Evolutionary conservation across 2,113 vertebrate species (phyloP).

Genomic region (Mirza zaza): DNA sequence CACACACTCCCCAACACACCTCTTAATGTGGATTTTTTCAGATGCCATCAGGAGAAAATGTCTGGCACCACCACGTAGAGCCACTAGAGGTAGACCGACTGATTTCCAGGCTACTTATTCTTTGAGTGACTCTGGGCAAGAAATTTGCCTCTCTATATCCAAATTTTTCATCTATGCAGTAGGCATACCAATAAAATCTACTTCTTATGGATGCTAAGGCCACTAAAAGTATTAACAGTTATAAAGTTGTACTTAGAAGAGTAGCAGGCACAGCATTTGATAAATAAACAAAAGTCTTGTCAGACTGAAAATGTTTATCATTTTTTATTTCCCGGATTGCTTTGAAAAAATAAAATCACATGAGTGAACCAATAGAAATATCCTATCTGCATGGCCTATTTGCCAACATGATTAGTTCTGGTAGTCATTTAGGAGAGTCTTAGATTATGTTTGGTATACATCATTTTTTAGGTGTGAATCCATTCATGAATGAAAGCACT

Average conservation of each 20-base stretch:
- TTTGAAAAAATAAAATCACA: background rate
- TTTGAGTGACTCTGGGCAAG: background rate
- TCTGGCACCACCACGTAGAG: background rate
- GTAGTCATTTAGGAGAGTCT: background rate
- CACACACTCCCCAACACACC: background rate
- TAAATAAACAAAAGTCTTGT: background rate
- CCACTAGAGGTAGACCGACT: background rate
- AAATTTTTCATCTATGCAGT: background rate
- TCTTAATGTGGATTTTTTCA: background rate
- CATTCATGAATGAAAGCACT: background rate
- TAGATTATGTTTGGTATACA: no score
- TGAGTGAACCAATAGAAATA: background rate
- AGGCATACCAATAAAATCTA: background rate
- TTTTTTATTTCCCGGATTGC: background rate
- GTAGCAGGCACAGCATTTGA: background rate
- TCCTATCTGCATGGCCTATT: background rate
- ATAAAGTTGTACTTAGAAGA: background rate
- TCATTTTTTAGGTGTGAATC: background rate
- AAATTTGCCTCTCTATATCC: background rate
- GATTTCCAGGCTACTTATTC: background rate
- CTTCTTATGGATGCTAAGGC: background rate
- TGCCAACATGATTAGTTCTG: background rate
- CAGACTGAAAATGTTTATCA: background rate
- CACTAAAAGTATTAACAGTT: background rate
- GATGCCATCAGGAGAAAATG: background rate